Conservation (phyloP, 2,113 vertebrate species). For the Hippocampus zosterae region DNA sequence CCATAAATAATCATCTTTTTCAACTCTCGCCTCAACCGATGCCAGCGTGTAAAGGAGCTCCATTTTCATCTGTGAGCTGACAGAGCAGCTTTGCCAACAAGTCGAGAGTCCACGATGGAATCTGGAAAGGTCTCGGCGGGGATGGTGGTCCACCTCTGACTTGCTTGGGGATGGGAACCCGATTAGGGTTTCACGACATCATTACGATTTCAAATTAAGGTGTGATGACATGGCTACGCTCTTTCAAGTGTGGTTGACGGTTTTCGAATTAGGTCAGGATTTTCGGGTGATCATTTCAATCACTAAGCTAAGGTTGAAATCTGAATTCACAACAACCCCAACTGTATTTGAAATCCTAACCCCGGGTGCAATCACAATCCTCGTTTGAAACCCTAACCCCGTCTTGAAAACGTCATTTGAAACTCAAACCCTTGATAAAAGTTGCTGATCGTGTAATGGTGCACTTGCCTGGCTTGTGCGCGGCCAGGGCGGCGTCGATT, state of each 20-base stretch:
- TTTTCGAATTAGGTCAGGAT: too few relatives aligned
- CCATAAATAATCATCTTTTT: slow-evolving; percentile 1
- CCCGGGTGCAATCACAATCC: too few relatives aligned
- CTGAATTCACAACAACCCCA: too few relatives aligned
- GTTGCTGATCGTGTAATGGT: too few relatives aligned
- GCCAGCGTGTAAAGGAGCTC: neutral
- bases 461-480: too few relatives aligned
- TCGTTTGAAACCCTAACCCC: neutral
- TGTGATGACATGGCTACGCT: neutral
- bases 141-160: too few relatives aligned
- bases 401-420: neutral
- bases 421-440: neutral
- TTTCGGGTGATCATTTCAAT: neutral
- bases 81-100: neutral
- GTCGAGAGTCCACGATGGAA: neutral
- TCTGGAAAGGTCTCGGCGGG: neutral
- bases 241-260: neutral
- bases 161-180: too few relatives aligned
- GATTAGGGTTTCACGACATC: too few relatives aligned
- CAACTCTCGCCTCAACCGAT: neutral
- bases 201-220: neutral
- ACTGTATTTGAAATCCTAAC: neutral
- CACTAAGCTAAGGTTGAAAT: too few relatives aligned
- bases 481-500: too few relatives aligned
- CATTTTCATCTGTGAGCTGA: neutral